Evolutionary conservation across 2,797 vertebrate genomes (phyloP).

Genomic region (Ctenosaura bakeri): DNA sequence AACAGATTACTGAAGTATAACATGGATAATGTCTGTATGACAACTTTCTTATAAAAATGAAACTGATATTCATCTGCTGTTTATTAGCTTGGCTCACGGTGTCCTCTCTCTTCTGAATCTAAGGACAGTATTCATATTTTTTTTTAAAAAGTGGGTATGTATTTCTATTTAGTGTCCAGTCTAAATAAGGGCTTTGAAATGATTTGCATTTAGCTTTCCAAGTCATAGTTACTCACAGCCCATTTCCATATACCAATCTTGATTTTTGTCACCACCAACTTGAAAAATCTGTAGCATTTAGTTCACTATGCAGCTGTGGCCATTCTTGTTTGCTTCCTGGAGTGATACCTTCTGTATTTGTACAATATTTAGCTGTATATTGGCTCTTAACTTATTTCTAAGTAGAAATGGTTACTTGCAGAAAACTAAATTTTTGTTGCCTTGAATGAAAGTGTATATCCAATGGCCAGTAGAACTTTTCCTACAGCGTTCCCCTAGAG

Average conservation of each 20-base stretch:
- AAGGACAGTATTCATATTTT: background rate
- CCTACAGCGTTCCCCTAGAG: background rate
- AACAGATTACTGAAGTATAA: background rate
- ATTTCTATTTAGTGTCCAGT: background rate
- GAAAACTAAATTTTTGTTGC: slow-evolving; percentile 16
- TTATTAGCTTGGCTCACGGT: background rate
- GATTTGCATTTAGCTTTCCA: slow-evolving; percentile 18
- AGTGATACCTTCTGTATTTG: background rate
- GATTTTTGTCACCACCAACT: background rate
- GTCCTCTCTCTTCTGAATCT: background rate
- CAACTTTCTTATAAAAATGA: background rate
- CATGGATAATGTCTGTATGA: background rate
- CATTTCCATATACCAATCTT: background rate
- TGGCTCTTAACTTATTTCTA: slow-evolving; percentile 6
- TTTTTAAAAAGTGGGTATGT: background rate
- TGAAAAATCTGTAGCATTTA: background rate
- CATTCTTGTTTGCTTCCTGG: background rate
- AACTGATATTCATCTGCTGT: background rate
- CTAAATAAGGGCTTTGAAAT: background rate
- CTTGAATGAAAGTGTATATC: background rate
- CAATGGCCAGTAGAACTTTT: background rate
- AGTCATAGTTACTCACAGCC: background rate
- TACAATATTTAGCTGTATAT: background rate
- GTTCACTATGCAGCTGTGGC: background rate
- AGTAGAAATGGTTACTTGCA: background rate